Base-by-base conservation (phyloP, 1,140 invertebrate genomes). In the Cyclina sinensis region DNA sequence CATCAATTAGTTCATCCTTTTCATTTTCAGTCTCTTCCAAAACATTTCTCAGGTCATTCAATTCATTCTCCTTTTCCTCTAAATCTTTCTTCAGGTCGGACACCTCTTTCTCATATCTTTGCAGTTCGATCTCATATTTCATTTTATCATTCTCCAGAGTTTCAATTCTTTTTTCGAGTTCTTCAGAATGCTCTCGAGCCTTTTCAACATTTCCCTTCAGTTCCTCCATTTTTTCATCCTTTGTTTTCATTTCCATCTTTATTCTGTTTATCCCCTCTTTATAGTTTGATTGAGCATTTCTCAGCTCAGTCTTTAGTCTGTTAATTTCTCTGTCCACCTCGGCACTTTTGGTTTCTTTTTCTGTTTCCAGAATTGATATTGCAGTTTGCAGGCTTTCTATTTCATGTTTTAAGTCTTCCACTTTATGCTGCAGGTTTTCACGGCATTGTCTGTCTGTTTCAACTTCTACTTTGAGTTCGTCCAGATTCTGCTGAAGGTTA, bases 21-120 rank as follows among this genome's bases (percentile, higher is more conserved):
- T 88, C 86, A 74, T 21, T 82, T 57, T 88, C 86, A 1, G 86
- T 88, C 24, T 88, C 78, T 57, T 70, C 86, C 21, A 88, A 48
- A 57, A 82, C 46, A 57, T 57, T 76, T 57, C 65, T 73, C 27
- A 88, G 37, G 37, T 88, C 86, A 43, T 32, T 12, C 9, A 82
- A 21, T 74, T 88, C 51, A 21, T 51, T 57, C 57, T 88, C 86
- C 32, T 88, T 88, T 7, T 46, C n/a, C n/a, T 82, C 79, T n/a
- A 88, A 43, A 21, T 18, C 35, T 59, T 76, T 30, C 39, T 30
- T 80, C 35, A 88, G 37, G 9, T 88, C 51, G 1, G 48, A 59
- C 32, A 88, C 57, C 30, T 88, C 79, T 76, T 82, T 83, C 70
- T 88, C 86, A 82, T 88, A 83, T 30, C 48, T 70, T 30, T 73